Evolutionary conservation across 2,113 vertebrate genomes (phyloP), one percentile per base, ranked within the genome.

Genomic region (Crypturellus undulatus): DNA sequence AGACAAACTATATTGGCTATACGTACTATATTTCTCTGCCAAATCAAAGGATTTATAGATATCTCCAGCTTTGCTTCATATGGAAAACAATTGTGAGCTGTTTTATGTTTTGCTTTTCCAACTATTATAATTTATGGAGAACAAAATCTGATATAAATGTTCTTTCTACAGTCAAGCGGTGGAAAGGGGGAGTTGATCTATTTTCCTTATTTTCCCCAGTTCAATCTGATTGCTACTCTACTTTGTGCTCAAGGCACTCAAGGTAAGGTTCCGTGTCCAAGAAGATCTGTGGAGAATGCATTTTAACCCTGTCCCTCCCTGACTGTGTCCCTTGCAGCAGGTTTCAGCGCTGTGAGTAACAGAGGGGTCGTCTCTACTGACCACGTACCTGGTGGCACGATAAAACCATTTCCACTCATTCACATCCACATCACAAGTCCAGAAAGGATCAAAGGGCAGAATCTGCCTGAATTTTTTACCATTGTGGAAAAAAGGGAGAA

Each of bases 11-110:
- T 75, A 56, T 62, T 93, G 15, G 32, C 73, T 71, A 52, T 52
- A 54, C 6, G 4, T 60, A 21, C 12, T 76, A 25, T 40, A 72
- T 90, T 90, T 72, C 49, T 92, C 72, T 92, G 72, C 56, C 86
- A 93, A 86, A 64, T 94, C 56, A 56, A 90, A 84, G 68, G 32
- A 60, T 80, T 85, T 73, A 42, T 49, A 85, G 63, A 70, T 49
- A 52, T 92, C 3, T 4, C 34, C 56, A 63, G 59, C 22, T 68
- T 68, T 86, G 89, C 79, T 92, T 88, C 15, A 34, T 42, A 30
- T 40, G 78, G 70, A 91, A 95, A 89, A 45, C 19, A 51, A 67
- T 28, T 54, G 45, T 81, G 30, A 93, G 25, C 38, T 79, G n/a
- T 1, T 82, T 81, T 59, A 58, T 65, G 49, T 73, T 79, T 87